A percentile compares a stretch with the other conserved stretches of the same genome.
Conservation (phyloP, 2,888 invertebrate genomes). For the Helicoverpa assulta region DNA sequence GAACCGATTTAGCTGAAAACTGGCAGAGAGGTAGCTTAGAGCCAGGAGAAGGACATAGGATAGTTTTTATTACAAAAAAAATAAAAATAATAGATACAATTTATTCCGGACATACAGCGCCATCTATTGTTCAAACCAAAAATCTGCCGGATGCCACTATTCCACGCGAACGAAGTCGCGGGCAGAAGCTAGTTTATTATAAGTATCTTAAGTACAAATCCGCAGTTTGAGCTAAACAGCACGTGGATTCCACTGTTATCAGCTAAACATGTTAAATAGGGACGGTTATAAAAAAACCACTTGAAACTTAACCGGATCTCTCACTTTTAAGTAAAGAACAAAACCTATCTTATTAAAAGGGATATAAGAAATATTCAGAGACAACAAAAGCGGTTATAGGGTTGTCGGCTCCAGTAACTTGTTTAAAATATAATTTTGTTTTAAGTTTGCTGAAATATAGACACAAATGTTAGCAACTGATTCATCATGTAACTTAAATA, state of each 20-base stretch:
- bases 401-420: conserved; percentile 11
- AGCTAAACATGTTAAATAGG: conserved; percentile 48
- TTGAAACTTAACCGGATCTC: conserved; percentile 78
- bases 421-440: background rate
- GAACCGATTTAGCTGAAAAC: no score
- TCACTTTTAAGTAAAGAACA: conserved; percentile 84
- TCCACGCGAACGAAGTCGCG: no score
- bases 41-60: no score
- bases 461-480: background rate
- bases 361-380: conserved; percentile 59
- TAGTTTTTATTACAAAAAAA: no score
- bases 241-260: conserved; percentile 51
- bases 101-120: no score
- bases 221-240: conserved; percentile 38
- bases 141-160: no score
- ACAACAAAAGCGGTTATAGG: conserved; percentile 70
- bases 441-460: background rate
- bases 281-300: conserved; percentile 59
- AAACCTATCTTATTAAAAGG: conserved; percentile 75
- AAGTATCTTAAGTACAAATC: conserved; percentile 21
- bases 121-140: no score
- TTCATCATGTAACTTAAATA: background rate
- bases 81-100: no score
- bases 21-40: no score
- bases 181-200: no score